A percentile compares a stretch with the other conserved stretches of the same genome.
Conservation (phyloP, 2,888 invertebrate species). For the Mellilla xanthometata region DNA sequence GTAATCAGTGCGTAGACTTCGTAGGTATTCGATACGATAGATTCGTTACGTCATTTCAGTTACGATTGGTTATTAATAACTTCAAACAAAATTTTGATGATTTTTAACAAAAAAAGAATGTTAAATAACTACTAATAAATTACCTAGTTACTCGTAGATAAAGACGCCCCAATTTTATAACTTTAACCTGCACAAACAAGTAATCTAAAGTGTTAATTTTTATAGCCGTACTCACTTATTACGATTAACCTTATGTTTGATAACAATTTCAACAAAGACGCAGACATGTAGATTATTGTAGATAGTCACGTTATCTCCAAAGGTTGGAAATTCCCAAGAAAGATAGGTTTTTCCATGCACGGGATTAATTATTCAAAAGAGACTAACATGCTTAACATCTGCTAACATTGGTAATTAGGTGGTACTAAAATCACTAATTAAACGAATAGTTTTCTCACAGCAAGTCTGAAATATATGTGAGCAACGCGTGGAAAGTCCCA, state of each 20-base stretch:
- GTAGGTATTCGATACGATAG: too few species aligned
- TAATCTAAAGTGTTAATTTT: conserved; percentile 14
- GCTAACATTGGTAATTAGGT: conserved; percentile 8
- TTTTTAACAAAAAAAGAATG: too few species aligned
- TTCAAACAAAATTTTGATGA: too few species aligned
- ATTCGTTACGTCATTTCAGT: conserved; percentile 4
- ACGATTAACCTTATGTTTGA: conserved; percentile 18
- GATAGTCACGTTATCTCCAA: conserved; percentile 24
- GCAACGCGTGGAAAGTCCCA: conserved; percentile 9
- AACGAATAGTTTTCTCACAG: conserved; percentile 3
- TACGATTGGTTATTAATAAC: too few species aligned
- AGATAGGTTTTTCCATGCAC: conserved; percentile 7
- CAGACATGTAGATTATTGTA: conserved; percentile 18
- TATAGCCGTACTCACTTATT: conserved; percentile 6
- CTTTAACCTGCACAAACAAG: conserved; percentile 6
- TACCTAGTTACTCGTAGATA: too few species aligned
- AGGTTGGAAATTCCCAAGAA: conserved; percentile 7
- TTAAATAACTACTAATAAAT: too few species aligned
- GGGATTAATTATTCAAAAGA: not conserved
- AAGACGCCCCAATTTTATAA: too few species aligned
- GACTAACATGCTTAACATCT: conserved; percentile 3
- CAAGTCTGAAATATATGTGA: not conserved
- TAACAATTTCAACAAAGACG: conserved; percentile 19
- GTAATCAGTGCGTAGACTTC: not conserved
- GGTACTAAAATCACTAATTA: conserved; percentile 4